Evolutionary conservation across 92 coral and sea anemone species (phyloP), one percentile per base, ranked within the genome.

Genomic region (Virgularia gustaviana): DNA sequence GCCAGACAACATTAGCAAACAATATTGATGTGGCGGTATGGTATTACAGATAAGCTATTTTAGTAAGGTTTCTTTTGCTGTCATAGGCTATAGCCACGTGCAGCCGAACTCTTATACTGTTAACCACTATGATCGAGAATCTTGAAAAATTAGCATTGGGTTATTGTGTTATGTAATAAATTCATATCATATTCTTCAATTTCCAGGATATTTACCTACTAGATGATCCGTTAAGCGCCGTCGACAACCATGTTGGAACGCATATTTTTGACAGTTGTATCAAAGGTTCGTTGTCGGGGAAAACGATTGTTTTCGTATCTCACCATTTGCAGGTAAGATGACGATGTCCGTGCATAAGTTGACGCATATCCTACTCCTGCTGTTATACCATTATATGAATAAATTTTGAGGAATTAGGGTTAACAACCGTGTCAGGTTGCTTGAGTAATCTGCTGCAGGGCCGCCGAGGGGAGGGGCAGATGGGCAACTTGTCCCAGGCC

Each of bases 141-240:
- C 35, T 9, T 18, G 28, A 35, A 1, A 9, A 20, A 0, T 18
- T 0, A 42, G 57, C 43, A 23, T 38, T n/a, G 18, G 0, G 43
- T 19, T 29, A 18, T 11, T 62, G 0, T 18, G 23, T 29, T 9
- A 11, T 3, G 57, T n/a, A 9, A 22, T 19, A 27, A n/a, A n/a
- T n/a, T n/a, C n/a, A n/a, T n/a, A n/a, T n/a, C n/a, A n/a, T n/a
- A n/a, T 47, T 36, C 55, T 18, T 49, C 12, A 27, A 11, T 32
- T 32, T 77, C 20, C 63, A 90, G 97, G 97, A 90, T 36, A 78
- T 90, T 2, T 83, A 88, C 55, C 74, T 90, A 45, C 80, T 90
- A 25, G 97, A 90, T 49, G 97, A 90, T 52, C 97, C 97, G 8
- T 68, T 90, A 70, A 90, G 97, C 35, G 97, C 97, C 13, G 97